Percentiles rank a stretch among this genome's conserved stretches.
Conservation (phyloP, 1,140 invertebrate species). For the Neodiprion virginianus region DNA sequence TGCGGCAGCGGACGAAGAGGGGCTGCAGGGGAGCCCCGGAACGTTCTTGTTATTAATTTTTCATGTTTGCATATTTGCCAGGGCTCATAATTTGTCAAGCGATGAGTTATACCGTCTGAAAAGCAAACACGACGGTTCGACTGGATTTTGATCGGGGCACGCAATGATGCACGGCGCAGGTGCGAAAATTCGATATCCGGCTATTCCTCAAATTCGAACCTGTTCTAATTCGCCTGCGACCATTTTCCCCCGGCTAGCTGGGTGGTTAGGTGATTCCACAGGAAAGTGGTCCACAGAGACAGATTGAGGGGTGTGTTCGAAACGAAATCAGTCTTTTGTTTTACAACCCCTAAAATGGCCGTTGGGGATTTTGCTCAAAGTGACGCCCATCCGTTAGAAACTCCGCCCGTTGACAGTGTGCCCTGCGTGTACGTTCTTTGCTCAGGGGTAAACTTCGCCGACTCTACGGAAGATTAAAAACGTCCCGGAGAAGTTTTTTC, state of each 20-base stretch:
- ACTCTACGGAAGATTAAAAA: not conserved
- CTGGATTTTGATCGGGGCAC: not conserved
- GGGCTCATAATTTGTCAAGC: not conserved
- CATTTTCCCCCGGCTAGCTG: too few relatives aligned
- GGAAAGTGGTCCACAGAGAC: constrained; percentile 44
- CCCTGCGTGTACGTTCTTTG: not conserved
- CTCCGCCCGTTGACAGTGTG: not conserved
- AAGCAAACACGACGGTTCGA: not conserved
- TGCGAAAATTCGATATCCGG: too few relatives aligned
- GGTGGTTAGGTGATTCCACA: constrained; percentile 37
- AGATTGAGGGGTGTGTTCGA: constrained; percentile 45
- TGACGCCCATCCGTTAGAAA: constrained; percentile 44
- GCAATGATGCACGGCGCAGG: too few relatives aligned
- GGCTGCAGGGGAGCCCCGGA: constrained; percentile 12
- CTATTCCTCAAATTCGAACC: too few relatives aligned
- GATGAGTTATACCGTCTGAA: not conserved
- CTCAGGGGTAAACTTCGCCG: not conserved
- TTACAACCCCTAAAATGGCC: constrained; percentile 49
- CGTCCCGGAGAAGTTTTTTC: not conserved
- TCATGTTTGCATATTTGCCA: constrained; percentile 8
- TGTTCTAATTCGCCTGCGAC: too few relatives aligned
- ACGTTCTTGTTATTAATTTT: constrained; percentile 1
- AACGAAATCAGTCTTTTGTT: constrained; percentile 56
- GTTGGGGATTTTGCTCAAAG: constrained; percentile 47
- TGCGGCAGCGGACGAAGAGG: constrained; percentile 17